Evolutionary conservation across 1,140 invertebrate species (phyloP).

Genomic region (Babylonia areolata): DNA sequence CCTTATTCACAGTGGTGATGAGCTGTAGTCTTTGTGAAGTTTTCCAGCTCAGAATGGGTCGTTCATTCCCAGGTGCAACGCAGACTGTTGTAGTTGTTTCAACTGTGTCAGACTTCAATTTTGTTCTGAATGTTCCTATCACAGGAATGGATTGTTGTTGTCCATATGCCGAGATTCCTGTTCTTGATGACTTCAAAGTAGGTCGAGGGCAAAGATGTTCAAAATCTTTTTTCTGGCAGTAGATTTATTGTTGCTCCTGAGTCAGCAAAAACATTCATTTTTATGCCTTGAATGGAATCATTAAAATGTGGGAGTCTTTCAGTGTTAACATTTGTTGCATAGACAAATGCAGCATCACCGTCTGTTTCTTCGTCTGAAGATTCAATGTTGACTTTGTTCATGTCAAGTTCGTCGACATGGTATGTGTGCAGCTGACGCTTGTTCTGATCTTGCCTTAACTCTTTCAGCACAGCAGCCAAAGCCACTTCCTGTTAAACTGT

Average conservation of each 20-base stretch:
- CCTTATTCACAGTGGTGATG: background rate
- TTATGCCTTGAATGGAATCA: background rate
- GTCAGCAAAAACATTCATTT: background rate
- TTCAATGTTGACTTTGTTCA: background rate
- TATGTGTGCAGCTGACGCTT: no score
- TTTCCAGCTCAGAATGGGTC: background rate
- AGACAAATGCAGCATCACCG: background rate
- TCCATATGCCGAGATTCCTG: background rate
- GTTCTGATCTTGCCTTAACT: no score
- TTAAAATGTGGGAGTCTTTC: background rate
- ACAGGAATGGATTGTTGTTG: background rate
- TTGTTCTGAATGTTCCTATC: background rate
- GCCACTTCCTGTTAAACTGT: no score
- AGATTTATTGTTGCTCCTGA: background rate
- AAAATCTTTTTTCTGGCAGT: background rate
- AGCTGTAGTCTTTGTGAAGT: background rate
- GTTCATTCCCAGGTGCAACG: background rate
- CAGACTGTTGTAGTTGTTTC: no score
- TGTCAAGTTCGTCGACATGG: background rate
- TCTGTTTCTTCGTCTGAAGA: background rate
- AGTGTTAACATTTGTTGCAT: background rate
- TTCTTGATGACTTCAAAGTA: background rate
- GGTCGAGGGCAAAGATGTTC: background rate
- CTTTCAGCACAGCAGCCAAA: no score
- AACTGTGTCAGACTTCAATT: background rate